These are phyloP conservation scores for Ophthalmolycus amberensis DNA, from an alignment of 2,113 vertebrate genomes.

Conservation along the genomic window DNA sequence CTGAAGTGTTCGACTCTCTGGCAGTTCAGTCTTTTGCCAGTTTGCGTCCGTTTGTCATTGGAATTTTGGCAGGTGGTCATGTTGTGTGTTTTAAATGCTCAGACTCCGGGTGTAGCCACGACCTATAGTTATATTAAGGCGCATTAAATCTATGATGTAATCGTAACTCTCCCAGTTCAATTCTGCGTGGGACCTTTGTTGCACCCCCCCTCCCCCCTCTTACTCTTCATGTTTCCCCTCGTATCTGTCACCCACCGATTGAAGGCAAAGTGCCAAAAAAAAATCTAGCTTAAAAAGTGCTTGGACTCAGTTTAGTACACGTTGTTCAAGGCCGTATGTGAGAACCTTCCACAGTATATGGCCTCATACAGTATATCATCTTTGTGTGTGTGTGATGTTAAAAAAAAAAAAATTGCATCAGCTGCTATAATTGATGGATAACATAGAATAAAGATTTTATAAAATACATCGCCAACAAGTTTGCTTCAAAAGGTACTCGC, in stretches of 20 bases:
- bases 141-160: not conserved
- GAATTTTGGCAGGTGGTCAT: not conserved
- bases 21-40: not conserved
- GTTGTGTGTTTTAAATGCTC: not conserved
- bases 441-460: not conserved
- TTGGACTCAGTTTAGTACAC: not conserved
- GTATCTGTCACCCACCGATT: not conserved
- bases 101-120: not conserved
- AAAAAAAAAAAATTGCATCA: not conserved
- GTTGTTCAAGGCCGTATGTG: not conserved
- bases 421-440: not conserved
- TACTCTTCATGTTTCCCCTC: not conserved
- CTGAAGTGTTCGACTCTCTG: not conserved
- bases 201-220: not conserved
- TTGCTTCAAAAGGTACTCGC: not conserved
- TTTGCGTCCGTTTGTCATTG: not conserved
- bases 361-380: not conserved
- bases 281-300: constrained; percentile 2
- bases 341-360: not conserved
- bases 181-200: not conserved
- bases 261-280: not conserved
- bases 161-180: not conserved
- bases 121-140: not conserved
- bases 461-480: not conserved
- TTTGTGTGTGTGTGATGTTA: not conserved